A percentile compares a stretch with the other conserved stretches of the same genome.
Evolutionary conservation across 2,888 invertebrate genomes (phyloP).

Genomic region (Ectobius pallidus): DNA sequence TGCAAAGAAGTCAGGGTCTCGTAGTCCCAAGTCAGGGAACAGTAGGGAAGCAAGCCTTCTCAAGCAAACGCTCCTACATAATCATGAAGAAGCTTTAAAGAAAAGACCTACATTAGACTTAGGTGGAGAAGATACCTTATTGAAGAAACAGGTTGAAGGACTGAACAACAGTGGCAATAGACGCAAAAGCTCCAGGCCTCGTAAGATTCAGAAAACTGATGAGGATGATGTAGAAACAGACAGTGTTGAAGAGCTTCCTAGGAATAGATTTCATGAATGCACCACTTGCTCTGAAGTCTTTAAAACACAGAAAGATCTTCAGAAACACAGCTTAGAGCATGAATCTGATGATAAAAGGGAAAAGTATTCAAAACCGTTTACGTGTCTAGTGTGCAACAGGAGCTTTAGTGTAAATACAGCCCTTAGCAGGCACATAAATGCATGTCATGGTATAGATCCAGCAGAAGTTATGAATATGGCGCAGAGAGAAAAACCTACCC

Average conservation of each 20-base stretch:
- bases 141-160: neutral
- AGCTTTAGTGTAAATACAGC: conserved; percentile 56
- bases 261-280: conserved; percentile 51
- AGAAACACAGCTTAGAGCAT: conserved; percentile 51
- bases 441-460: conserved; percentile 59
- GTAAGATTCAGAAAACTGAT: conserved; percentile 49
- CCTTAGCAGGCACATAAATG: conserved; percentile 60
- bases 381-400: conserved; percentile 61
- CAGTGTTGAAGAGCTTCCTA: conserved; percentile 41
- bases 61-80: conserved; percentile 37
- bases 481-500: neutral
- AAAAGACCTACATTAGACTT: neutral
- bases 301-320: conserved; percentile 49
- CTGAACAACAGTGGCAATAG: conserved; percentile 46
- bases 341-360: conserved; percentile 42
- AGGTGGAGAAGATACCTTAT: neutral
- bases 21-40: neutral
- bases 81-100: conserved; percentile 5
- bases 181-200: conserved; percentile 55
- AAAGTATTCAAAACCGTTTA: conserved; percentile 36
- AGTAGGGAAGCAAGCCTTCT: conserved; percentile 28
- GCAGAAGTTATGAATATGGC: conserved; percentile 12
- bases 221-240: conserved; percentile 10
- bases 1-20: neutral
- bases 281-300: conserved; percentile 52